A percentile compares a stretch with the other conserved stretches of the same genome.
Conservation (phyloP, 2,113 vertebrate species). For the Nasalis larvatus region DNA sequence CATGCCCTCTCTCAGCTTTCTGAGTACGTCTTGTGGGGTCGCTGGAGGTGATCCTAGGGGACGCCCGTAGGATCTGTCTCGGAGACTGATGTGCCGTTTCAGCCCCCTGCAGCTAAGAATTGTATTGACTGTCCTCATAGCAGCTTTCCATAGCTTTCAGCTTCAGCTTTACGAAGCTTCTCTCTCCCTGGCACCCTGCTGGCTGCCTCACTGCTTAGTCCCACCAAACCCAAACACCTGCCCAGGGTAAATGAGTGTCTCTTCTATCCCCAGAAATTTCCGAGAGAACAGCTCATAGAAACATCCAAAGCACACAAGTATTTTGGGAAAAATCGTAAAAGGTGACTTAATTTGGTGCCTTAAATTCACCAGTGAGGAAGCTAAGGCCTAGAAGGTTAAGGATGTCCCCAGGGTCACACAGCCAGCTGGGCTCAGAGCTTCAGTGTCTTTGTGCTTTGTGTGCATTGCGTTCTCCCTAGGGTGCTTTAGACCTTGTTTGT, state of each 20-base stretch:
- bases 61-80: not conserved
- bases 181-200: not conserved
- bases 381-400: not conserved
- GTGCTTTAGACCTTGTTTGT: no score
- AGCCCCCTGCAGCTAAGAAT: not conserved
- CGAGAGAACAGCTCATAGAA: not conserved
- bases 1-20: no score
- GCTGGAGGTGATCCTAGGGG: not conserved
- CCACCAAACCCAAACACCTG: not conserved
- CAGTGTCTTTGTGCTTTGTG: no score
- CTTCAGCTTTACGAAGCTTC: not conserved
- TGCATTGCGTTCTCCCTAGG: rapidly evolving
- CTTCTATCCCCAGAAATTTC: not conserved
- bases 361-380: not conserved
- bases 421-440: not conserved
- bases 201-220: not conserved
- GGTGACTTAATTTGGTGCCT: not conserved
- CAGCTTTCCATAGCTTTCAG: not conserved
- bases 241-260: not conserved
- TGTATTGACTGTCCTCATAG: rapidly evolving
- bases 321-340: not conserved
- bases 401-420: rapidly evolving
- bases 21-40: no score
- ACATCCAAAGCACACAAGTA: not conserved
- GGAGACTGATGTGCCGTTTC: not conserved